phyloP scores from a whole-genome alignment of 2,888 invertebrate genomes.

The Spatulosminthurus flaviceps region DNA sequence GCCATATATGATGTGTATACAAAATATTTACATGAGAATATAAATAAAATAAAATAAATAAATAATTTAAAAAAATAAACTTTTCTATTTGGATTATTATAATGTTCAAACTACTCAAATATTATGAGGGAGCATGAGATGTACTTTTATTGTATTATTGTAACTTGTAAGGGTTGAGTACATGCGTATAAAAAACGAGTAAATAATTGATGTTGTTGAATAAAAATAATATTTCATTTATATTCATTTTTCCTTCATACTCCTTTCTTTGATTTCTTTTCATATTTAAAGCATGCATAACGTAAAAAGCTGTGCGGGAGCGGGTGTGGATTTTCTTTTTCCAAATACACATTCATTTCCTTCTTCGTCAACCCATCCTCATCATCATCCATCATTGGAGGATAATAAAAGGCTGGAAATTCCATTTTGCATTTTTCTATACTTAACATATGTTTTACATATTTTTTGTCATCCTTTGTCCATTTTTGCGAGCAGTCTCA shows the following conservation, averaged over 20 bases:
- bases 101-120: background rate
- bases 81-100: background rate
- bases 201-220: constrained; percentile 8
- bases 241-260: background rate
- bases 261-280: background rate
- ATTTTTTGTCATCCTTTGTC: too few species aligned
- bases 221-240: constrained; percentile 18
- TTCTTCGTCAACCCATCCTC: constrained; percentile 3
- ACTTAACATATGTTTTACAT: constrained; percentile 1
- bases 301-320: too few species aligned
- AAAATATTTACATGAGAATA: too few species aligned
- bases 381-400: constrained; percentile 5
- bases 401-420: background rate
- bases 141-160: background rate
- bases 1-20: too few species aligned
- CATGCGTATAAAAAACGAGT: background rate
- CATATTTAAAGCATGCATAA: too few species aligned
- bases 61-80: too few species aligned
- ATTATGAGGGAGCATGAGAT: constrained; percentile 4
- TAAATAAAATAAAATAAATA: too few species aligned
- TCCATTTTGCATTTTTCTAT: background rate
- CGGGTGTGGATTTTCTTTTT: too few species aligned
- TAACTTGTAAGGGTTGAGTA: background rate
- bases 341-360: background rate
- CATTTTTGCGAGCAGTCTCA: too few species aligned